A percentile compares a stretch with the other conserved stretches of the same genome.
Evolutionary conservation across 2,888 invertebrate species (phyloP).

Genomic region (Metopia argyrocephala): DNA sequence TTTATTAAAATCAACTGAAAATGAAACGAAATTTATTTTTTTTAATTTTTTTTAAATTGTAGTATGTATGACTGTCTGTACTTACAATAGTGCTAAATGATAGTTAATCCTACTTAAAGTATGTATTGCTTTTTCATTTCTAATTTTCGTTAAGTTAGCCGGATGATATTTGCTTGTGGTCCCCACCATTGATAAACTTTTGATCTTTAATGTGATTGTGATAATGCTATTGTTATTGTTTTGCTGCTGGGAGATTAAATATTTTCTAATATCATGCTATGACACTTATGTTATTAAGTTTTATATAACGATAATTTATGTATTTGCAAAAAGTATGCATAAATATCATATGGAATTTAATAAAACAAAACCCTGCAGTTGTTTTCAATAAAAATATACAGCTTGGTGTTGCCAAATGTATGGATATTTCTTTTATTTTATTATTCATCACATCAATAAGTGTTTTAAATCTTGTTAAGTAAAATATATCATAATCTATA

Average conservation of each 20-base stretch:
- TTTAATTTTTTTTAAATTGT: not conserved
- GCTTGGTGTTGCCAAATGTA: too few species aligned
- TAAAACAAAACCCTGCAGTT: too few species aligned
- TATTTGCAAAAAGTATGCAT: too few species aligned
- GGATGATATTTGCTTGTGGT: slow-evolving; percentile 34
- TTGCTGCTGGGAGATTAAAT: not conserved
- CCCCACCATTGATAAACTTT: slow-evolving; percentile 52
- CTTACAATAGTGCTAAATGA: not conserved
- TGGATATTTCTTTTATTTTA: too few species aligned
- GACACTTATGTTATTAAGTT: too few species aligned
- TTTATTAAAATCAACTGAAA: slow-evolving; percentile 1
- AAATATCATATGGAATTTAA: too few species aligned
- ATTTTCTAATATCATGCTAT: too few species aligned
- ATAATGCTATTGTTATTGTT: not conserved
- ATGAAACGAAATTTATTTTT: not conserved
- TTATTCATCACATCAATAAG: too few species aligned
- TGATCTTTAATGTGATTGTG: slow-evolving; percentile 35
- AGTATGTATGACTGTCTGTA: not conserved
- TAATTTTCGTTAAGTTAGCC: not conserved
- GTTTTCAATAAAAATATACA: too few species aligned
- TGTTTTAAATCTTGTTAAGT: too few species aligned
- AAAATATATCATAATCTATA: too few species aligned
- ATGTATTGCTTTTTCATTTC: not conserved
- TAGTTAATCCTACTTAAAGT: not conserved
- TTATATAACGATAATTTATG: too few species aligned